phyloP scores from a whole-genome alignment of 2,113 vertebrate genomes.

The Isichthys henryi region DNA sequence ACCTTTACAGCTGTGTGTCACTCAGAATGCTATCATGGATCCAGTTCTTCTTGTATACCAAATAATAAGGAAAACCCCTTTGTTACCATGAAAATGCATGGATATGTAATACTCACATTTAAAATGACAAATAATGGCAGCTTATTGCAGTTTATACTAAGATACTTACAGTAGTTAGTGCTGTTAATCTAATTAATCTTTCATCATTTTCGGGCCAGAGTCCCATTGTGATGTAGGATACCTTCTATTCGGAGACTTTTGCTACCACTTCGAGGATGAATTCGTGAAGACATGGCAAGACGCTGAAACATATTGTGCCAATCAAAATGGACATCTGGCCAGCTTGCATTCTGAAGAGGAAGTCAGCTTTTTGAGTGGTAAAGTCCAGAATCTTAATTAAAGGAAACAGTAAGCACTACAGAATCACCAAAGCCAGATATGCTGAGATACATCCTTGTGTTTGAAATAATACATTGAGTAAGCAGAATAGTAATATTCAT shows the following conservation, averaged over 20 bases:
- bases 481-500: background rate
- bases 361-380: constrained; percentile 45
- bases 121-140: background rate
- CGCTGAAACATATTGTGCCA: constrained; percentile 48
- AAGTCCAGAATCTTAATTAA: background rate
- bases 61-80: background rate
- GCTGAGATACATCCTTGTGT: background rate
- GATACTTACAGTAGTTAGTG: too few species aligned
- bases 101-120: background rate
- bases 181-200: background rate
- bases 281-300: constrained; percentile 49
- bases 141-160: background rate
- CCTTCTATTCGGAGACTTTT: constrained; percentile 52
- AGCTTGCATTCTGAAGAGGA: constrained; percentile 53
- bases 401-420: background rate
- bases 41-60: background rate
- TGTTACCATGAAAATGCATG: background rate
- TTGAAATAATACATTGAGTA: background rate
- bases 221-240: constrained; percentile 60
- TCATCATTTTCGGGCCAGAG: constrained; percentile 32
- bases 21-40: background rate
- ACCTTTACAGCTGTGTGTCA: background rate
- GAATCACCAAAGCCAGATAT: background rate
- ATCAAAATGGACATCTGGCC: constrained; percentile 51
- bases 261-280: constrained; percentile 61